phyloP scores from a whole-genome alignment of 2,113 vertebrate species.

The Limanda limanda region DNA sequence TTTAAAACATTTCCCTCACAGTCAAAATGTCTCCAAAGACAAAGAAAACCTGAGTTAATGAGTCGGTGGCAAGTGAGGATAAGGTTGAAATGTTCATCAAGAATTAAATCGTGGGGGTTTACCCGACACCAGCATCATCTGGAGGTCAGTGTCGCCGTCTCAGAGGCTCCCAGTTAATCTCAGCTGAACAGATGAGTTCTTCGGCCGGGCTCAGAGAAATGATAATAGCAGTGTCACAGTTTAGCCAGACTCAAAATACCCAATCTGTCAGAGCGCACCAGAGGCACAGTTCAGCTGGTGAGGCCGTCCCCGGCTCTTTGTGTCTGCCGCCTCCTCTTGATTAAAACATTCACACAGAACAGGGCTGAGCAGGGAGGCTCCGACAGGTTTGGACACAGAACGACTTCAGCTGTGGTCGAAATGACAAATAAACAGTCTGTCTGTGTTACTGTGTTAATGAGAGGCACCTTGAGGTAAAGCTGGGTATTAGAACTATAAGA shows the following conservation, averaged over 20 bases:
- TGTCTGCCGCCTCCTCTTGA: constrained; percentile 1
- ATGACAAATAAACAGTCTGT: not conserved
- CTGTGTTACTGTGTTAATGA: not conserved
- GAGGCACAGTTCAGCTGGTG: constrained; percentile 23
- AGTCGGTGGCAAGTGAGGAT: not conserved
- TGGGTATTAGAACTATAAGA: not conserved
- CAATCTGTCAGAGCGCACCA: constrained; percentile 23
- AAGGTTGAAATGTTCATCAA: constrained; percentile 5
- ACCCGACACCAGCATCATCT: constrained; percentile 15
- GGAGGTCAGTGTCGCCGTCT: constrained; percentile 24
- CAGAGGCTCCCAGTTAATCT: constrained; percentile 39
- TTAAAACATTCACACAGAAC: not conserved
- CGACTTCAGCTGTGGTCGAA: not conserved
- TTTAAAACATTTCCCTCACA: not conserved
- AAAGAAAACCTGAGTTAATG: not conserved
- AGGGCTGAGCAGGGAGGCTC: not conserved
- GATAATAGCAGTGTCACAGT: constrained; percentile 34
- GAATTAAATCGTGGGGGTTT: constrained; percentile 11
- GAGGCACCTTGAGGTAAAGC: not conserved
- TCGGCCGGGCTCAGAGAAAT: constrained; percentile 30
- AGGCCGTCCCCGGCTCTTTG: constrained; percentile 14
- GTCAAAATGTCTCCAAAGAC: not conserved
- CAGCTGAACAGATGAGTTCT: constrained; percentile 33
- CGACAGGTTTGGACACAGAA: not conserved
- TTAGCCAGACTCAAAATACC: constrained; percentile 14